These are phyloP conservation scores for Himantopus leucocephalus DNA, from an alignment of 2,113 vertebrate species.

Conservation along the genomic window DNA sequence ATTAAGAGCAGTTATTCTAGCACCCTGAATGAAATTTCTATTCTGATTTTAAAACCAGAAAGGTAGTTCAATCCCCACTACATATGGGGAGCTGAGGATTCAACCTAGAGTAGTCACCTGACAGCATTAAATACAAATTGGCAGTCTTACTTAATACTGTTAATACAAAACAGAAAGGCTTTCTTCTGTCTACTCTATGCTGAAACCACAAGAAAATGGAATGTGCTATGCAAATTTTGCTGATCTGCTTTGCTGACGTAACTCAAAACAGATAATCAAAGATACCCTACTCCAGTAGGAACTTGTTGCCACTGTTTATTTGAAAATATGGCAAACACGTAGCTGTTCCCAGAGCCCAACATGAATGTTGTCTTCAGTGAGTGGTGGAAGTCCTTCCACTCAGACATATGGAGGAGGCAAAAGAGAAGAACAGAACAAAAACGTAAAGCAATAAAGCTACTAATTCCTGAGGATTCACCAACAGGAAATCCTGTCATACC, in stretches of 20 bases:
- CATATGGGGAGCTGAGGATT: neutral
- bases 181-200: neutral
- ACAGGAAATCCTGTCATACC: neutral
- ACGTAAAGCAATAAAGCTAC: neutral
- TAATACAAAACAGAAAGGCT: neutral
- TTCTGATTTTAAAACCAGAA: neutral
- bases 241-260: neutral
- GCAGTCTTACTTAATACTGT: neutral
- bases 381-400: neutral
- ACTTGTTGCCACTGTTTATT: neutral
- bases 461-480: neutral
- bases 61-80: neutral
- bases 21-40: neutral
- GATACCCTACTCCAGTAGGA: neutral
- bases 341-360: neutral
- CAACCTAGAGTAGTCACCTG: neutral
- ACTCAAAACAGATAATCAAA: neutral
- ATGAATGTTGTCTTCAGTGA: neutral
- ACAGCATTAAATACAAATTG: neutral
- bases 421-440: neutral
- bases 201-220: neutral
- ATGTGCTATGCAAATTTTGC: neutral
- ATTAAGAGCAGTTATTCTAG: neutral
- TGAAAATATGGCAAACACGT: neutral
- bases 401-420: neutral